Evolutionary conservation across 2,888 invertebrate species (phyloP).

Genomic region (Brassicogethes aeneus): DNA sequence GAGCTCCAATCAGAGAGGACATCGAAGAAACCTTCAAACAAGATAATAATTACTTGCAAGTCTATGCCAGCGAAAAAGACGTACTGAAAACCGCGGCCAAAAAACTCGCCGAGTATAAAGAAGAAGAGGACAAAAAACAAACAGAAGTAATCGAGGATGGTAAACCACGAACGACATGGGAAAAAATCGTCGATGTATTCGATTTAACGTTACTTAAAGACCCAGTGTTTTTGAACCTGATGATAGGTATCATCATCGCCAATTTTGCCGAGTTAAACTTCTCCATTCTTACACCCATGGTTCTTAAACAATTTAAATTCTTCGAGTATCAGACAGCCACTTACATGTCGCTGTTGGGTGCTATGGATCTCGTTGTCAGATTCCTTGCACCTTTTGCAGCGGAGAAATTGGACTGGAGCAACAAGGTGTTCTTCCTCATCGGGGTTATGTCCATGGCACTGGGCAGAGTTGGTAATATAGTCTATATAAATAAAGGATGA

Average conservation of each 20-base stretch:
- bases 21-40: slow-evolving; percentile 16
- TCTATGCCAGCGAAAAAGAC: slow-evolving; percentile 43
- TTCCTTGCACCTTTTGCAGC: slow-evolving; percentile 61
- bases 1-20: slow-evolving; percentile 24
- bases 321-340: slow-evolving; percentile 52
- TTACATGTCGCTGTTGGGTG: slow-evolving; percentile 60
- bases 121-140: slow-evolving; percentile 7
- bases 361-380: slow-evolving; percentile 54
- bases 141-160: slow-evolving; percentile 8
- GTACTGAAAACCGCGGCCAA: slow-evolving; percentile 48
- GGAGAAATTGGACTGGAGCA: slow-evolving; percentile 60
- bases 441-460: slow-evolving; percentile 58
- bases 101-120: slow-evolving; percentile 44
- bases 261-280: slow-evolving; percentile 66
- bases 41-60: not conserved
- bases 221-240: slow-evolving; percentile 58
- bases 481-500: not conserved
- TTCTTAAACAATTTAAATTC: slow-evolving; percentile 59
- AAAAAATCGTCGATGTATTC: slow-evolving; percentile 56
- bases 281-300: slow-evolving; percentile 63
- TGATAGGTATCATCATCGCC: slow-evolving; percentile 61
- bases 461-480: slow-evolving; percentile 54
- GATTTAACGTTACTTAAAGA: slow-evolving; percentile 62
- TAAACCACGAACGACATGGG: slow-evolving; percentile 40
- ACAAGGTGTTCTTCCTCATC: slow-evolving; percentile 59